A percentile compares a stretch with the other conserved stretches of the same genome.
These are phyloP conservation scores for Buphagus erythrorhynchus DNA, from an alignment of 2,797 vertebrate genomes.

Conservation along the genomic window DNA sequence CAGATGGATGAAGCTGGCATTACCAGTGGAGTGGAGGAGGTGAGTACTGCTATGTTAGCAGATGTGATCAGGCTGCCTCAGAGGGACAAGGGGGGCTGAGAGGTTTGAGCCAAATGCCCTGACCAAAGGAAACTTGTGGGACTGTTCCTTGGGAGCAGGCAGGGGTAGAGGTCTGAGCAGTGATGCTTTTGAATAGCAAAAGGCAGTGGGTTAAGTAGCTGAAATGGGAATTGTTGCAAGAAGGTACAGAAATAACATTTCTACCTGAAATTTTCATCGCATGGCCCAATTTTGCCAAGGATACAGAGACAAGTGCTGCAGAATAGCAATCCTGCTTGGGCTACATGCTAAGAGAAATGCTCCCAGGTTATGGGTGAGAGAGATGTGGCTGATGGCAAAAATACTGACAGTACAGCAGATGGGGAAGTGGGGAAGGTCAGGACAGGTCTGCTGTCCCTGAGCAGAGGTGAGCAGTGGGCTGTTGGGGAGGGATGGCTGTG, in stretches of 20 bases:
- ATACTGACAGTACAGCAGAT: neutral
- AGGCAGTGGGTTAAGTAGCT: neutral
- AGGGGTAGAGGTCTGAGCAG: neutral
- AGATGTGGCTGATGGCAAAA: neutral
- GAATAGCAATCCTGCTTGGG: neutral
- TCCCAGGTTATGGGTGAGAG: neutral
- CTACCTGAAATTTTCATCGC: neutral
- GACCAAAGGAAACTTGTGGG: neutral
- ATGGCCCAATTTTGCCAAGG: neutral
- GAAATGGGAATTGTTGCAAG: neutral
- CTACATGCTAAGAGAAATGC: neutral
- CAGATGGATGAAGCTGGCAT: neutral
- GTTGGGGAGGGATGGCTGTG: neutral
- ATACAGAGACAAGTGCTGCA: neutral
- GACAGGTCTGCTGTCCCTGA: neutral
- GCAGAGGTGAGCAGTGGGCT: neutral
- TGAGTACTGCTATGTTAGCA: rapidly evolving
- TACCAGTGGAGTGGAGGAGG: neutral
- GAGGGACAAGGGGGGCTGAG: neutral
- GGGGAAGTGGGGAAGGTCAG: neutral
- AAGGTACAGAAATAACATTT: neutral
- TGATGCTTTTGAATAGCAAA: neutral
- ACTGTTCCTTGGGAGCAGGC: neutral
- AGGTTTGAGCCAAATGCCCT: neutral
- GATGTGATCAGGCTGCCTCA: neutral